These are phyloP conservation scores for Catharus minimus DNA, from an alignment of 2,113 vertebrate genomes.

Conservation along the genomic window DNA sequence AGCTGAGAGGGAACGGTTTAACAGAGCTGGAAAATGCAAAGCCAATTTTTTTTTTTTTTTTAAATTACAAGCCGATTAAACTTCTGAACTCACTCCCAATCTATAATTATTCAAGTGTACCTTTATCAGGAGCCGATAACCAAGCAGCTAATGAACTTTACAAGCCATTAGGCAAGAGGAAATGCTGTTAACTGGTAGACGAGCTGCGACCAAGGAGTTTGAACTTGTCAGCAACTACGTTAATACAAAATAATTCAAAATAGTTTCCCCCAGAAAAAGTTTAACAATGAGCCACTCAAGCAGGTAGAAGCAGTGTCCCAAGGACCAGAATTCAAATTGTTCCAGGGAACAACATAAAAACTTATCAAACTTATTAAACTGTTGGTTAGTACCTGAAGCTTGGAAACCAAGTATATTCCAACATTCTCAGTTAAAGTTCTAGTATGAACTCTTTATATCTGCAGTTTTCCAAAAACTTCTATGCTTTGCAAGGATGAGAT, in stretches of 20 bases:
- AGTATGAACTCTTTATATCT: rapidly evolving
- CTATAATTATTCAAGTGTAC: neutral
- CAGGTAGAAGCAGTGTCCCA: neutral
- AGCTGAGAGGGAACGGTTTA: neutral
- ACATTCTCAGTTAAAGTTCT: rapidly evolving
- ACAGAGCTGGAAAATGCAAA: neutral
- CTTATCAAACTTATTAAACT: neutral
- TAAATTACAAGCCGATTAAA: neutral
- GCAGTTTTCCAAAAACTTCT: neutral
- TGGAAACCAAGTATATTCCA: rapidly evolving
- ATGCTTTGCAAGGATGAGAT: rapidly evolving
- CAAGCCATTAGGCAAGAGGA: neutral
- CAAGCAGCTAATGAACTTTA: neutral
- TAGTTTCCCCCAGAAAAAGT: neutral
- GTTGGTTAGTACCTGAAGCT: too few species aligned
- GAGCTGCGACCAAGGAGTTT: rapidly evolving
- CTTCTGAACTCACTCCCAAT: neutral
- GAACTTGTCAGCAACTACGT: neutral
- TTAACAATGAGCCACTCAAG: neutral
- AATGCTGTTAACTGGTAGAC: neutral
- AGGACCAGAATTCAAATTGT: neutral
- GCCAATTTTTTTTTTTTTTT: neutral
- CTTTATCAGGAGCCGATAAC: neutral
- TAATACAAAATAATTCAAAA: neutral
- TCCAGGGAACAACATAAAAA: neutral